Percentiles rank a stretch among this genome's conserved stretches.
phyloP scores from a whole-genome alignment of 2,888 invertebrate species.

The Heteromyza rotundicornis region DNA sequence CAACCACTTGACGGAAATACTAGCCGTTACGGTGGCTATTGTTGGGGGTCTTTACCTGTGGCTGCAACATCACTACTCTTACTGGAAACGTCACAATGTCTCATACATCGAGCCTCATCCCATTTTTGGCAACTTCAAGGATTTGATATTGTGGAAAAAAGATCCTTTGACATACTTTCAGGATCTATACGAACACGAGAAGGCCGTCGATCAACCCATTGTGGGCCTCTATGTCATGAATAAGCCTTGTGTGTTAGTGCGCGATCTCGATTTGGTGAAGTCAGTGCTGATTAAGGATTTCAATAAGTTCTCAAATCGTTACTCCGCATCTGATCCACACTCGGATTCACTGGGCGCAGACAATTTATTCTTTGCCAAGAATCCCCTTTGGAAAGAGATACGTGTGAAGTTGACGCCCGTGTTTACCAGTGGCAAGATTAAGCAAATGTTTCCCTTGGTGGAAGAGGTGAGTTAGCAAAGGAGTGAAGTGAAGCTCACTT shows the following conservation, averaged over 20 bases:
- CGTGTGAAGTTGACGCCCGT: conserved; percentile 61
- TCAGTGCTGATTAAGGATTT: conserved; percentile 63
- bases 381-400: conserved; percentile 61
- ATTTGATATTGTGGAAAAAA: conserved; percentile 42
- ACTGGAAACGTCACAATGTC: conserved; percentile 53
- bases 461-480: conserved; percentile 36
- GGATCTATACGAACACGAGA: conserved; percentile 43
- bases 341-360: conserved; percentile 58
- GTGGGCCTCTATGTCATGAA: conserved; percentile 58
- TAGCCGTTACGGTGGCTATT: conserved; percentile 25
- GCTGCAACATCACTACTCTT: conserved; percentile 37
- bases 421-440: conserved; percentile 59
- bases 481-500: too few species aligned
- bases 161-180: conserved; percentile 46
- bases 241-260: conserved; percentile 57
- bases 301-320: conserved; percentile 58
- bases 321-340: conserved; percentile 40
- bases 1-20: background rate
- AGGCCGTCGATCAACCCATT: conserved; percentile 39
- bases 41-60: conserved; percentile 38
- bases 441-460: conserved; percentile 55
- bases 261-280: conserved; percentile 62
- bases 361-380: conserved; percentile 60
- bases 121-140: conserved; percentile 58
- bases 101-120: conserved; percentile 49